These are phyloP conservation scores for Epinephelus moara DNA, from an alignment of 2,113 vertebrate genomes.

Conservation along the genomic window DNA sequence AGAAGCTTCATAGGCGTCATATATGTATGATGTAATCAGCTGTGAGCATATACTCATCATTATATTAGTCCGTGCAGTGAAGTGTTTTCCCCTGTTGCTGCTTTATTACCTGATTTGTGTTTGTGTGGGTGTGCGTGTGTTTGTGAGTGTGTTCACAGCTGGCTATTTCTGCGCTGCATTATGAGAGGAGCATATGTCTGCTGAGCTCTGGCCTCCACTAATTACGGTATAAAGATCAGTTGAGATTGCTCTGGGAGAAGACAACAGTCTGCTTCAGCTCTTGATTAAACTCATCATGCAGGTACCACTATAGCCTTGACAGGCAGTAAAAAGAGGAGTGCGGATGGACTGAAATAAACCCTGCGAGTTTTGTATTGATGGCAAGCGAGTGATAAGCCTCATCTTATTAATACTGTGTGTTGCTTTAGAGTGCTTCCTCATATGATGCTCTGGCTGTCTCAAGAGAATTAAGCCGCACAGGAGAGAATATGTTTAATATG, in stretches of 20 bases:
- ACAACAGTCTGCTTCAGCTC: conserved; percentile 39
- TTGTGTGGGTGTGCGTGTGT: neutral
- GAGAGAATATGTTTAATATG: neutral
- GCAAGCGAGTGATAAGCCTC: neutral
- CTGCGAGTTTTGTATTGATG: neutral
- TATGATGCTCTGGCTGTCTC: neutral
- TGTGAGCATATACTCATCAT: conserved; percentile 16
- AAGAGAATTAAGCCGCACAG: neutral
- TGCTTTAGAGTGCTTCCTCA: conserved; percentile 5
- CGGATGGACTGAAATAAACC: conserved; percentile 38
- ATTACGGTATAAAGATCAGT: conserved; percentile 60
- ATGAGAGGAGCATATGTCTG: conserved; percentile 43
- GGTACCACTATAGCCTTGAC: conserved; percentile 37
- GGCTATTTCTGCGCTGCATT: conserved; percentile 33
- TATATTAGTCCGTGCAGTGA: neutral
- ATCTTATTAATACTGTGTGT: conserved; percentile 24
- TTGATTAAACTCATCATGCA: conserved; percentile 52
- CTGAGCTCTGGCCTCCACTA: conserved; percentile 55
- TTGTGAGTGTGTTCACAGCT: neutral
- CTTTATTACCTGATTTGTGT: conserved; percentile 5
- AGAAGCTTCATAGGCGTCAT: neutral
- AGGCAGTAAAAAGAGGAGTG: neutral
- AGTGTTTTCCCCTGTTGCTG: neutral
- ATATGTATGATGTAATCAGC: conserved; percentile 30
- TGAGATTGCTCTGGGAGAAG: conserved; percentile 37